Percentiles rank a stretch among this genome's conserved stretches.
Conservation (phyloP, 2,797 vertebrate species). For the Danio choprae region DNA sequence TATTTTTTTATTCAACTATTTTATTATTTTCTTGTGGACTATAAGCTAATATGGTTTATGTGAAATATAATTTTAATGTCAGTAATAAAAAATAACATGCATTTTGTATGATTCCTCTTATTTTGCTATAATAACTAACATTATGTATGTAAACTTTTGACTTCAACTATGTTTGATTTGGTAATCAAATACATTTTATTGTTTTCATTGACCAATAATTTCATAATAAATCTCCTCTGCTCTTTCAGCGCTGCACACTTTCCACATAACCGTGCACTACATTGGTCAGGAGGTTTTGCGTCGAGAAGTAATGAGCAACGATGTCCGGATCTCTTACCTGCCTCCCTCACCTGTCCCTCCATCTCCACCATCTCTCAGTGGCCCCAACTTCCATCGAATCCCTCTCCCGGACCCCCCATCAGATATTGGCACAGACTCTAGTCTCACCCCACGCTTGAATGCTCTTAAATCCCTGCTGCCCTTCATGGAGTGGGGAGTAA, state of each 20-base stretch:
- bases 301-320: slow-evolving; percentile 71
- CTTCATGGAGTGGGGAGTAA: slow-evolving; percentile 81
- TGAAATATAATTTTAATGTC: no score
- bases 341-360: slow-evolving; percentile 68
- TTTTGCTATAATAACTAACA: no score
- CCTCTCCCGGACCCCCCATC: slow-evolving; percentile 74
- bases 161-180: neutral
- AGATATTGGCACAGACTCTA: slow-evolving; percentile 65
- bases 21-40: no score
- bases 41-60: no score
- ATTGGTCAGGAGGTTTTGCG: slow-evolving; percentile 74
- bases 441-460: slow-evolving; percentile 52
- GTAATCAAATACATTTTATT: neutral
- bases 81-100: no score
- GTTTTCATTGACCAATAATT: neutral
- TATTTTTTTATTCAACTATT: no score
- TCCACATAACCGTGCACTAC: slow-evolving; percentile 80
- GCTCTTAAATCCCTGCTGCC: slow-evolving; percentile 76
- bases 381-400: slow-evolving; percentile 68
- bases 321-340: slow-evolving; percentile 74
- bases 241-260: slow-evolving; percentile 74
- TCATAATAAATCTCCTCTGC: neutral
- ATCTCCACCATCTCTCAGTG: slow-evolving; percentile 28
- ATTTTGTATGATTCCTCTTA: no score
- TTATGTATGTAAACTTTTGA: no score